Evolutionary conservation across 2,113 vertebrate species (phyloP).

Genomic region (Ptychochromis oligacanthus): DNA sequence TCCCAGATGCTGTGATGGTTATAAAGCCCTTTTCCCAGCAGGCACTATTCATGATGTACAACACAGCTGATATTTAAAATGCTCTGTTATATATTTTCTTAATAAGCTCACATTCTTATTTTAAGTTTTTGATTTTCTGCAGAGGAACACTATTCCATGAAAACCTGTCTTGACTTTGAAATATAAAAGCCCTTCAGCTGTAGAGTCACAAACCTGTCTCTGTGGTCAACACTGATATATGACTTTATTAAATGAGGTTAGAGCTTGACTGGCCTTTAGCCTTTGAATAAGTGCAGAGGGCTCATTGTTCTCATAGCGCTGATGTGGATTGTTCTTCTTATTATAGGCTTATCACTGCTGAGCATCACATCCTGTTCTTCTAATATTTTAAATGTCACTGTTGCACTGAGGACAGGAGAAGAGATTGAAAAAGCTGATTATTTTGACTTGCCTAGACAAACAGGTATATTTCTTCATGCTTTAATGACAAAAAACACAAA

Average conservation of each 20-base stretch:
- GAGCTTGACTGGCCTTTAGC: constrained; percentile 1
- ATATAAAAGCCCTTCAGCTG: background rate
- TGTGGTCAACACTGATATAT: constrained; percentile 24
- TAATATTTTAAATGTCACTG: constrained; percentile 3
- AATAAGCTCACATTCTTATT: background rate
- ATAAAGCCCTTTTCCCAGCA: background rate
- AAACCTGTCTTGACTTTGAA: background rate
- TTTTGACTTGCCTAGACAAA: background rate
- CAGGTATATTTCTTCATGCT: background rate
- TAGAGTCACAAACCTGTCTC: constrained; percentile 9
- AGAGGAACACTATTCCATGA: background rate
- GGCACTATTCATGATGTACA: background rate
- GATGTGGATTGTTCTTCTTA: constrained; percentile 19
- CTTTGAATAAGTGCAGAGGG: background rate
- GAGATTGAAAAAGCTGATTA: background rate
- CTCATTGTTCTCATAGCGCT: background rate
- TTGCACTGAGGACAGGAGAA: background rate
- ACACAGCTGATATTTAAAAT: constrained; percentile 8
- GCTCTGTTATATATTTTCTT: background rate
- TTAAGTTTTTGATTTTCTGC: background rate
- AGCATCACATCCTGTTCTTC: background rate
- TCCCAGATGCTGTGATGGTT: background rate
- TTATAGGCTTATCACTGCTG: constrained; percentile 5
- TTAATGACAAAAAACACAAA: background rate
- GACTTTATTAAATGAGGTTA: constrained; percentile 37